phyloP scores from a whole-genome alignment of 2,113 vertebrate genomes.

The Ibidorhyncha struthersii region DNA sequence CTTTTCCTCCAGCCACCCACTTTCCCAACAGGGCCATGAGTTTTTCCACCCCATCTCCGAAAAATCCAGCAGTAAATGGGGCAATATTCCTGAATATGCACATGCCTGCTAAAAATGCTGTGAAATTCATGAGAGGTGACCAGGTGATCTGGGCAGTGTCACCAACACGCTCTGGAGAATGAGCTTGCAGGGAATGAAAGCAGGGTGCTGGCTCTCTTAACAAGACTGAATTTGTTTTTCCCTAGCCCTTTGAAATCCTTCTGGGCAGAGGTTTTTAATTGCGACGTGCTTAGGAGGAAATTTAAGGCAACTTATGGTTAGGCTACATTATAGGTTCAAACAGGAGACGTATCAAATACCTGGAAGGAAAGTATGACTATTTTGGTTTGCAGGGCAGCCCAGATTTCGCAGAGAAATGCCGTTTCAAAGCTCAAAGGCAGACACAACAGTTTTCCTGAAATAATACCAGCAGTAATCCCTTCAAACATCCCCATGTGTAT shows the following conservation, averaged over 20 bases:
- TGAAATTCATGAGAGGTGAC: neutral
- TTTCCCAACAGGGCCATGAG: accelerated
- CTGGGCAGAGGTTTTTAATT: constrained; percentile 4
- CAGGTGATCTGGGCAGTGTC: constrained; percentile 5
- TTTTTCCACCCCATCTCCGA: neutral
- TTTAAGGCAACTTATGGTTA: neutral
- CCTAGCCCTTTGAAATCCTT: neutral
- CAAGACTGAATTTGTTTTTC: neutral
- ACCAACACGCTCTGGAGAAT: neutral
- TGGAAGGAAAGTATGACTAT: constrained; percentile 33
- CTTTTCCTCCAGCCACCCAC: neutral
- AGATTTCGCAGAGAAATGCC: neutral
- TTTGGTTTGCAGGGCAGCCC: neutral
- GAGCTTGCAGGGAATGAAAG: neutral
- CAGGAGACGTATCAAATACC: constrained; percentile 19
- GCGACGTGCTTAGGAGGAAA: neutral
- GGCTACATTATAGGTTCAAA: neutral
- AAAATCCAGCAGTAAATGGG: neutral
- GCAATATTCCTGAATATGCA: neutral
- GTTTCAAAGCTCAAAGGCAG: constrained; percentile 25
- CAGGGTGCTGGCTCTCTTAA: neutral
- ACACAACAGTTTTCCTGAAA: constrained; percentile 58
- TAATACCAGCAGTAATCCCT: constrained; percentile 52
- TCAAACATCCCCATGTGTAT: constrained; percentile 45
- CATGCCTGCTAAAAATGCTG: neutral